phyloP scores from a whole-genome alignment of 2,113 vertebrate genomes.

The Clarias macrocephalus region DNA sequence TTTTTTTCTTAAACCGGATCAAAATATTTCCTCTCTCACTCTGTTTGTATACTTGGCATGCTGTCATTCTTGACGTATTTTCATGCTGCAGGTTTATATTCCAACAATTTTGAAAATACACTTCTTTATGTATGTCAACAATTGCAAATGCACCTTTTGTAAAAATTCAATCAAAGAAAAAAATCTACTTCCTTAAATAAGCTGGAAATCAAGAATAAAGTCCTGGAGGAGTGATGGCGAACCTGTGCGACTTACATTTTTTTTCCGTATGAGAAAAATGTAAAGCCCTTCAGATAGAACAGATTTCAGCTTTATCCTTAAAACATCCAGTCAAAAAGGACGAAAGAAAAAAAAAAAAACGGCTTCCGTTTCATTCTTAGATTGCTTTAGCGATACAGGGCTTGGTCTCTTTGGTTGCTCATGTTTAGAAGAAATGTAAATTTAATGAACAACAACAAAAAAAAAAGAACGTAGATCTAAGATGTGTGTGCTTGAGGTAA shows the following conservation, averaged over 20 bases:
- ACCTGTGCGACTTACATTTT: background rate
- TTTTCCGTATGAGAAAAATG: conserved; percentile 13
- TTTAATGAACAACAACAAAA: background rate
- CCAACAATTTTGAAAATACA: background rate
- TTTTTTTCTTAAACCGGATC: background rate
- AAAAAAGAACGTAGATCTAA: background rate
- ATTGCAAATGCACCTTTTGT: background rate
- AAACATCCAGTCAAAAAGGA: background rate
- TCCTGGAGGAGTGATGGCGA: conserved; percentile 2
- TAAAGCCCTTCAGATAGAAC: conserved; percentile 11
- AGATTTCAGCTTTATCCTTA: background rate
- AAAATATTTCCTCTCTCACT: background rate
- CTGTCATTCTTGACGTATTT: background rate
- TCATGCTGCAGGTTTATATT: background rate
- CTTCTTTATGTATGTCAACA: background rate
- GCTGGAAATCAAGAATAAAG: background rate
- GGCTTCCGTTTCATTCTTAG: conserved; percentile 3
- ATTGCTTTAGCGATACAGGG: conserved; percentile 42
- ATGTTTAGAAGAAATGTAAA: background rate
- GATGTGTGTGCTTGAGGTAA: conserved; percentile 10
- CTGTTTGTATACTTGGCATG: background rate
- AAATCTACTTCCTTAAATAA: background rate
- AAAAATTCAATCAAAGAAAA: background rate
- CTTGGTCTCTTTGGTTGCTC: conserved; percentile 45
- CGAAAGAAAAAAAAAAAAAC: background rate